phyloP scores from a whole-genome alignment of 2,888 invertebrate species.

The Spatulosminthurus flaviceps region DNA sequence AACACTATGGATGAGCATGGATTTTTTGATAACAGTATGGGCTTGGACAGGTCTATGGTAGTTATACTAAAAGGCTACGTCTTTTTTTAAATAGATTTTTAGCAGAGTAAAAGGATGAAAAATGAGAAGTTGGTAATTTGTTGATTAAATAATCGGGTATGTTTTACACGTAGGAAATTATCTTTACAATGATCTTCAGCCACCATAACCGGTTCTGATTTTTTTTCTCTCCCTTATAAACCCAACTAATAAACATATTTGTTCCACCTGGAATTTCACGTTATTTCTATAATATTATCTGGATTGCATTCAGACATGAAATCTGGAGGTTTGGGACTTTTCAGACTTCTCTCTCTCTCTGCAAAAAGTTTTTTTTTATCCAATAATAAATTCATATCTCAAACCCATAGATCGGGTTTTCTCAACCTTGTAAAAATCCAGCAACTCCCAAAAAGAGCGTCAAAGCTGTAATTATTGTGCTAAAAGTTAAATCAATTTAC shows the following conservation, averaged over 20 bases:
- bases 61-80: too few species aligned
- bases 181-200: conserved; percentile 28
- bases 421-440: not conserved
- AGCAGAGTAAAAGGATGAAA: not conserved
- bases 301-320: conserved; percentile 14
- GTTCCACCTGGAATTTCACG: conserved; percentile 18
- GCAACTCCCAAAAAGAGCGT: not conserved
- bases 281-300: conserved; percentile 18
- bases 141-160: conserved; percentile 27
- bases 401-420: not conserved
- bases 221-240: conserved; percentile 1
- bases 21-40: too few species aligned
- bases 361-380: not conserved
- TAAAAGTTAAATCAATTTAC: conserved; percentile 5
- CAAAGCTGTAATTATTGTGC: not conserved
- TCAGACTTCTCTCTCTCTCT: not conserved
- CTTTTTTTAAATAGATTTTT: too few species aligned
- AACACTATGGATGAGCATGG: too few species aligned
- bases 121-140: conserved; percentile 22
- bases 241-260: not conserved
- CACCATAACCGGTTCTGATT: conserved; percentile 24
- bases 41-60: too few species aligned
- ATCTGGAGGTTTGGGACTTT: not conserved
- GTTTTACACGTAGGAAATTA: conserved; percentile 27
- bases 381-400: too few species aligned